phyloP scores from a whole-genome alignment of 2,113 vertebrate species.

The Cyanoramphus novaezelandiae region DNA sequence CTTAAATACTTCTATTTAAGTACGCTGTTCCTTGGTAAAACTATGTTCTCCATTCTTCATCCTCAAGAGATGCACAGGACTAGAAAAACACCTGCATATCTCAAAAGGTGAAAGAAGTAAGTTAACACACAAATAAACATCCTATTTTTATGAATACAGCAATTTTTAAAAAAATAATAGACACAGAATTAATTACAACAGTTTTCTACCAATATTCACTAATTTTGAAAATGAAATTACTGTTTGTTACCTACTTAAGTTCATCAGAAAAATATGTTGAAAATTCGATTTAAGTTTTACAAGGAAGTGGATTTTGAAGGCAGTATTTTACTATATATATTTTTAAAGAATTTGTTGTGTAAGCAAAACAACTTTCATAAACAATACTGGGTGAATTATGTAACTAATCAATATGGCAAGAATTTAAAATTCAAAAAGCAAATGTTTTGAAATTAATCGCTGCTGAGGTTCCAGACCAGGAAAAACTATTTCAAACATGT shows the following conservation, averaged over 20 bases:
- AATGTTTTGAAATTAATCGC: background rate
- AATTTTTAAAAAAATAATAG: background rate
- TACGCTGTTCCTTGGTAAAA: background rate
- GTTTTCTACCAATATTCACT: background rate
- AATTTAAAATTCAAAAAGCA: background rate
- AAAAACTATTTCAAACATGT: background rate
- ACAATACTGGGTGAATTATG: background rate
- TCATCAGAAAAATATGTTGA: background rate
- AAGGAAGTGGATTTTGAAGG: background rate
- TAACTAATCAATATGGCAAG: background rate
- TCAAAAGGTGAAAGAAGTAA: background rate
- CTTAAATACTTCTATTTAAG: background rate
- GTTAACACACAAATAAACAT: background rate
- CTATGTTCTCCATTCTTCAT: background rate
- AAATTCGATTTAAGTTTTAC: background rate
- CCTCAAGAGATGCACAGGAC: background rate
- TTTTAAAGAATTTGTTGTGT: background rate
- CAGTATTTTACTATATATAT: background rate
- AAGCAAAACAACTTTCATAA: background rate
- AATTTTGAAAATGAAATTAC: background rate
- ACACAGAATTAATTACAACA: background rate
- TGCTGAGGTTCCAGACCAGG: background rate
- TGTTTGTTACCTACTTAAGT: fast-evolving
- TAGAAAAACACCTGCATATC: background rate
- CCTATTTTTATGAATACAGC: background rate